Evolutionary conservation across 2,113 vertebrate species (phyloP).

Genomic region (Bagarius yarrelli): DNA sequence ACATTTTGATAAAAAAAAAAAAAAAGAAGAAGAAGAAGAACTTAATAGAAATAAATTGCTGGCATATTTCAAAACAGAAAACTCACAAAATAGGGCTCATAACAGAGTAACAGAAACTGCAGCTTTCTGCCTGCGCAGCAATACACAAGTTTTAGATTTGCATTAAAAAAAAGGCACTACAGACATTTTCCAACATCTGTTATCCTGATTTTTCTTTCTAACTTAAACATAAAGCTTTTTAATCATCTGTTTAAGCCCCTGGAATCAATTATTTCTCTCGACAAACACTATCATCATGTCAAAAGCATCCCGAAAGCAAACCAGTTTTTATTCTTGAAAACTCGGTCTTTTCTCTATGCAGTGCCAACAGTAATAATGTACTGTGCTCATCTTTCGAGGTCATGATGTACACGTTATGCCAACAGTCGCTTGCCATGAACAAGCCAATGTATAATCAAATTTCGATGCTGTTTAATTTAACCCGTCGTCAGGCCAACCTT

Average conservation of each 20-base stretch:
- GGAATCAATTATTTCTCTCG: conserved; percentile 28
- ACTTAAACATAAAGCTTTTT: neutral
- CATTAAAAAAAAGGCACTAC: neutral
- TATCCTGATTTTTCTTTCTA: neutral
- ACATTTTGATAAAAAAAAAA: neutral
- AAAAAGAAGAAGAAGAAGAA: neutral
- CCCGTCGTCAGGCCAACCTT: neutral
- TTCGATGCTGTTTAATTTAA: neutral
- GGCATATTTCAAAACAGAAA: neutral
- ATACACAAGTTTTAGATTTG: neutral
- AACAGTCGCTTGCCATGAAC: conserved; percentile 56
- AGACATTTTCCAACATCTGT: neutral
- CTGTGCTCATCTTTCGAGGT: conserved; percentile 52
- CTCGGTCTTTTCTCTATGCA: neutral
- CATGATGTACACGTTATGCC: conserved; percentile 57
- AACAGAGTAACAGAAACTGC: neutral
- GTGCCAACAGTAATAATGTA: conserved; percentile 37
- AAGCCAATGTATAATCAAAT: conserved; percentile 26
- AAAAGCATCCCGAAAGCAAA: conserved; percentile 3
- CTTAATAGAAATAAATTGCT: neutral
- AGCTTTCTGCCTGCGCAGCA: neutral
- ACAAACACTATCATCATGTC: neutral
- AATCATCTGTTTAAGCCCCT: conserved; percentile 2
- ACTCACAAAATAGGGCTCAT: neutral
- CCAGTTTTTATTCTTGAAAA: conserved; percentile 9